Evolutionary conservation across 2,888 invertebrate species (phyloP).

Genomic region (Acleris literana): DNA sequence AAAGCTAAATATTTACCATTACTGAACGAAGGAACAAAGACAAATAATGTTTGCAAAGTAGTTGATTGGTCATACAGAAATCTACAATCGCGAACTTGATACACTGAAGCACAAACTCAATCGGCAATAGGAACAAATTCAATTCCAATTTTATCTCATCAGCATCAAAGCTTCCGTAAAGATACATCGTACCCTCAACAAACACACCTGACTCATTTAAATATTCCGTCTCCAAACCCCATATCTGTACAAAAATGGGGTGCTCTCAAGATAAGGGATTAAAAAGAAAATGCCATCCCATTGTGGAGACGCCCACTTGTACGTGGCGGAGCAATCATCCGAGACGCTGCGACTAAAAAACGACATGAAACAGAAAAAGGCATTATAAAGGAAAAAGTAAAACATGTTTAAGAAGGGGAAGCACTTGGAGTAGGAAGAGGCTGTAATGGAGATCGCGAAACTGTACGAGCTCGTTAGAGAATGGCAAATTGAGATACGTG

Average conservation of each 20-base stretch:
- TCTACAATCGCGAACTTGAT: conserved; percentile 1
- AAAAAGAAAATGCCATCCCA: conserved; percentile 70
- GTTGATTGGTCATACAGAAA: neutral
- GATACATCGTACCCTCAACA: conserved; percentile 34
- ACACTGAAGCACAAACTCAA: conserved; percentile 1
- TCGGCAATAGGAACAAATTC: conserved; percentile 24
- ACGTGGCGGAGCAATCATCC: conserved; percentile 51
- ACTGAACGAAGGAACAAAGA: neutral
- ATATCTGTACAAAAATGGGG: conserved; percentile 45
- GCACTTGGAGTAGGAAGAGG: conserved; percentile 41
- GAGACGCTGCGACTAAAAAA: conserved; percentile 58
- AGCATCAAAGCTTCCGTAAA: conserved; percentile 32
- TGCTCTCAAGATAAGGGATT: conserved; percentile 63
- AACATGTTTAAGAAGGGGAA: conserved; percentile 49
- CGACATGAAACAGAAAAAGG: conserved; percentile 55
- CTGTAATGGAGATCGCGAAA: conserved; percentile 49
- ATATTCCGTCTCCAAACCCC: conserved; percentile 53
- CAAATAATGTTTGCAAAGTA: neutral
- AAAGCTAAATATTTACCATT: neutral
- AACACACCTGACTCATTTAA: conserved; percentile 61
- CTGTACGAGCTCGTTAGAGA: conserved; percentile 38
- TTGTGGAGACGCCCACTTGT: conserved; percentile 57
- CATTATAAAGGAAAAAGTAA: conserved; percentile 52
- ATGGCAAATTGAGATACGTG: conserved; percentile 33
- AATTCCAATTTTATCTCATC: conserved; percentile 31